Evolutionary conservation across 2,888 invertebrate species (phyloP).

Genomic region (Ptycholaimellus sp.): DNA sequence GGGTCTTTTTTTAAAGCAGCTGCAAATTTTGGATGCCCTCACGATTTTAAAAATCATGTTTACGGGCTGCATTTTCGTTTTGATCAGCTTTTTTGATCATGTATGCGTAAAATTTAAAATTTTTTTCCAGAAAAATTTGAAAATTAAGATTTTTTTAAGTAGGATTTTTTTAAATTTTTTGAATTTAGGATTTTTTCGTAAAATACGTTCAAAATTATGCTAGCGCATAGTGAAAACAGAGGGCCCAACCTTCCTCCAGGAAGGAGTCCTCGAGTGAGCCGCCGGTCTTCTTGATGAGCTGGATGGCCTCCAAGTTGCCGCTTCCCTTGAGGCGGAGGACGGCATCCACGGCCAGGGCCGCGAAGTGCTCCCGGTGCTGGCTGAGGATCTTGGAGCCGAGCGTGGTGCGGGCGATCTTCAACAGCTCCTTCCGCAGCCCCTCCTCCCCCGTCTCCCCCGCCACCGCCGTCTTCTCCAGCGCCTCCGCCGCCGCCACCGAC

Average conservation of each 20-base stretch:
- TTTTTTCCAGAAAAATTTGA: too few relatives aligned
- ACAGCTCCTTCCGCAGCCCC: conserved; percentile 56
- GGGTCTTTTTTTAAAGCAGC: too few relatives aligned
- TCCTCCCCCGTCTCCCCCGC: conserved; percentile 43
- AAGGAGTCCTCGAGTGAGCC: conserved; percentile 79
- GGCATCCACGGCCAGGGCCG: conserved; percentile 79
- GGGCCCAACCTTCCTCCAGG: conserved; percentile 44
- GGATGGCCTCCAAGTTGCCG: conserved; percentile 78
- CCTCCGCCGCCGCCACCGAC: conserved; percentile 54
- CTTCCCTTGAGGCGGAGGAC: conserved; percentile 79
- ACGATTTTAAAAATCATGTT: too few relatives aligned
- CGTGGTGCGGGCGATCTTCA: conserved; percentile 91
- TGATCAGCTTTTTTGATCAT: too few relatives aligned
- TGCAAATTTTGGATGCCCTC: too few relatives aligned
- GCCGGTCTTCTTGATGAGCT: conserved; percentile 87
- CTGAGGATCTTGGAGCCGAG: conserved; percentile 88
- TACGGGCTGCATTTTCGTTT: too few relatives aligned
- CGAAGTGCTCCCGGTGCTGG: conserved; percentile 86
- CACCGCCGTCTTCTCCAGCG: conserved; percentile 47
- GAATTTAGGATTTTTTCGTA: too few relatives aligned
- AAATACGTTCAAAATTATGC: too few relatives aligned
- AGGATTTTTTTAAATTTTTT: too few relatives aligned
- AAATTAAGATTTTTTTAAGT: too few relatives aligned
- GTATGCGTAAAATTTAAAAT: too few relatives aligned
- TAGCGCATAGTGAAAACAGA: too few relatives aligned